Base-by-base conservation (phyloP, 2,888 invertebrate genomes). In the Caenorhabditis sinica region DNA sequence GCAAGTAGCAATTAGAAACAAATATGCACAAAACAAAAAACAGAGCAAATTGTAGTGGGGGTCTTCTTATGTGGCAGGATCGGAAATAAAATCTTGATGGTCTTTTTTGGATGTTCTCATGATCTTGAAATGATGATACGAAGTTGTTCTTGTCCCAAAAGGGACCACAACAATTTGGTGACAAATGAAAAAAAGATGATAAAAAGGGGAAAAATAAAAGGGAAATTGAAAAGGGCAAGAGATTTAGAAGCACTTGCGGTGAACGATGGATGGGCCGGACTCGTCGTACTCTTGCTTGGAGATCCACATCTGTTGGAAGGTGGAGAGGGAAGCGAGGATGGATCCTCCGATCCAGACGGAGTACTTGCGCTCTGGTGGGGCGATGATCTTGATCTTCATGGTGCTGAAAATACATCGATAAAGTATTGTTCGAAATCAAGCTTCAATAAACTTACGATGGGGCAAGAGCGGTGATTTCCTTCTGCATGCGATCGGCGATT, bases 291-390 rank as follows among this genome's bases (percentile, higher is more conserved):
- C 97, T 94, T 97, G 96, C 86, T 89, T 89, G 81, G 89, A 89
- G 90, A 92, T 92, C 96, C 97, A 97, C 95, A 97, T 96, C 93
- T 96, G 96, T 93, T 96, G 96, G 95, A 96, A 95, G 93, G 96
- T 96, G 93, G 96, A 95, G 91, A 97, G 94, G 8, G 96, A 96
- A 77, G 97, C 97, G 93, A 97, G 95, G 95, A 97, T 97, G 93
- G 97, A 97, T 90, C 97, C 97, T 93, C 97, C 97, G 95, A 97
- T 97, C 97, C 97, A 97, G 90, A 97, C 97, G 93, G 97, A 97
- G 95, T 97, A 97, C 94, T 97, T 97, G 93, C 97, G 95, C 95
- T 97, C 97, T 88, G 97, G 92, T 96, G 92, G 92, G 61, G 92
- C 92, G 87, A 92, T 92, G 89, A 92, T 92, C 88, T 92, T 92